These are phyloP conservation scores for Spizella passerina DNA, from an alignment of 2,797 vertebrate species.

Conservation along the genomic window DNA sequence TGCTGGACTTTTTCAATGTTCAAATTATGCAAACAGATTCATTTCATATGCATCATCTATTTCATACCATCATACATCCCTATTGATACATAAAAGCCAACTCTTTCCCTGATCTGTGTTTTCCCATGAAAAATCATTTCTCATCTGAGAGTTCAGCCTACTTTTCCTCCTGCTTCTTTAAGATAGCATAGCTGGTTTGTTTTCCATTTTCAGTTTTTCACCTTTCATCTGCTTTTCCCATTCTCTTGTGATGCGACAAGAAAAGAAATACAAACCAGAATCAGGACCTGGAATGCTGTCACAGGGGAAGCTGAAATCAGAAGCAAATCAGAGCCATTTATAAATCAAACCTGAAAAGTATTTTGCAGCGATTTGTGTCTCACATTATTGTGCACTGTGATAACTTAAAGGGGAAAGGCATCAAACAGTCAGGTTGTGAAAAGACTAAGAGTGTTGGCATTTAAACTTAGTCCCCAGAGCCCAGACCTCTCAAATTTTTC, in stretches of 20 bases:
- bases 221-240: background rate
- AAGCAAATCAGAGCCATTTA: background rate
- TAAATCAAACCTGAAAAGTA: background rate
- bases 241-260: accelerated
- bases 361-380: background rate
- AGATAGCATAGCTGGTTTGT: background rate
- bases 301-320: background rate
- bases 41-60: background rate
- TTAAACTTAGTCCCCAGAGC: background rate
- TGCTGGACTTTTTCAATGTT: background rate
- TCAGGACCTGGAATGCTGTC: background rate
- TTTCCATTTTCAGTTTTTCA: background rate
- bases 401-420: background rate
- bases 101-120: background rate
- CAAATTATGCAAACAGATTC: background rate
- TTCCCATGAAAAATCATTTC: background rate
- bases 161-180: background rate
- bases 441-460: background rate
- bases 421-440: background rate
- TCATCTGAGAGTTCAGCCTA: background rate
- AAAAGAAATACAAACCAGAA: background rate
- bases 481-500: background rate
- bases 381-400: background rate
- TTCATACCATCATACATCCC: background rate
- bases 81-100: background rate